Conservation (phyloP, 2,797 vertebrate genomes). For the Cygnus olor region DNA sequence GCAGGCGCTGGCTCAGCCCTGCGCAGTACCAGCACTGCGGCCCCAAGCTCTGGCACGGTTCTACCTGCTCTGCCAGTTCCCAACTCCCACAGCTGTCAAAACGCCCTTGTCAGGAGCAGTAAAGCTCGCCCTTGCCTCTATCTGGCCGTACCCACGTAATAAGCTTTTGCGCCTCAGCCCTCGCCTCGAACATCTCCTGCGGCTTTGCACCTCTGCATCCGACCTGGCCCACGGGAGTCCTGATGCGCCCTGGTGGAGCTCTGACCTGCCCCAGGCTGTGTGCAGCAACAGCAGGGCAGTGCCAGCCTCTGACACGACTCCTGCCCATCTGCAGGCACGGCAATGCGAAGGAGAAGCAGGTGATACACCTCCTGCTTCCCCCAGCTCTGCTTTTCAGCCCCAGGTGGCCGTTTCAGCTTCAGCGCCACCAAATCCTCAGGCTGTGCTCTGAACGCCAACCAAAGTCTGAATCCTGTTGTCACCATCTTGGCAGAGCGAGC, state of each 20-base stretch:
- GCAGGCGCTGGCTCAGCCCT: background rate
- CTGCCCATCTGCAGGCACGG: background rate
- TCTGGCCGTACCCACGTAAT: background rate
- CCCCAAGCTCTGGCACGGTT: background rate
- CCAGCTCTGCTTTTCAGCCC: background rate
- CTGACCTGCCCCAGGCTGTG: background rate
- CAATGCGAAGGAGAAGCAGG: background rate
- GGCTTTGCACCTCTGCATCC: background rate
- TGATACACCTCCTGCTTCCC: background rate
- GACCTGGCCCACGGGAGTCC: fast-evolving
- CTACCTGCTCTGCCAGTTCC: constrained; percentile 30
- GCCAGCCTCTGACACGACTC: background rate
- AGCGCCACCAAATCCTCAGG: background rate
- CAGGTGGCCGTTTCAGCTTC: background rate
- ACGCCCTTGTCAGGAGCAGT: background rate
- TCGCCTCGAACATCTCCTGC: background rate
- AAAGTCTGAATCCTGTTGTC: background rate
- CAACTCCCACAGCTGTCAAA: constrained; percentile 26
- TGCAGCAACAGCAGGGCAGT: background rate
- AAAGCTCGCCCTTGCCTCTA: background rate
- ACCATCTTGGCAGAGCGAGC: background rate
- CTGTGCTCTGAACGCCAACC: background rate
- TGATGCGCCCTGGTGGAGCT: background rate
- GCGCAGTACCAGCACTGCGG: background rate
- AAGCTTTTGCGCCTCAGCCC: background rate